Base-by-base conservation (phyloP, 2,888 invertebrate species). In the Hipparchia sbordonii region DNA sequence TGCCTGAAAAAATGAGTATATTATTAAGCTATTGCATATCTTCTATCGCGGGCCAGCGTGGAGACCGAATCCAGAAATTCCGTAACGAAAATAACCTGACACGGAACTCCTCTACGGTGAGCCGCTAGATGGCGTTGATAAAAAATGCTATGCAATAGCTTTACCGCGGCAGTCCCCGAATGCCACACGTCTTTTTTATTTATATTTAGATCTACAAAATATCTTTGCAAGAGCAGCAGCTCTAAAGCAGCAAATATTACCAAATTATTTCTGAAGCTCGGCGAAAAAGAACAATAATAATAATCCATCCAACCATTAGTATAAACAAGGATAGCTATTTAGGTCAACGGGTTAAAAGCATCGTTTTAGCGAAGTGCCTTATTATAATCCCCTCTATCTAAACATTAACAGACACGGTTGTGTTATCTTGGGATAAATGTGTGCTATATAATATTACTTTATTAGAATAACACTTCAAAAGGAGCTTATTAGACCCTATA, bases 311-410 rank as follows among this genome's bases (percentile, higher is more conserved):
- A 59, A 48, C 51, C 57, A 72, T 77, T 72, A 77, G 73, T 69
- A 73, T 71, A 74, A 76, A 75, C 67, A 75, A 74, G 75, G 75
- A 73, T 74, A 67, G 72, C 60, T 78, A 80, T 81, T 77, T 75
- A 74, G 80, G 80, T 80, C 78, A 79, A 75, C 72, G 77, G 79
- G 78, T 77, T 80, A 80, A 80, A 81, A 79, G 78, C 78, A 76
- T 72, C 76, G 72, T 73, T 76, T 76, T 77, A 77, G 73, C 68
- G 23, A 71, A 72, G 70, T 73, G 66, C 67, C 72, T 77, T 73
- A 75, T 77, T 78, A 80, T 79, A 77, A 76, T 78, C 77, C 72
- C 72, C 71, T 68, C 68, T 72, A 72, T 74, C 70, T 70, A 57
- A 67, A 74, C 70, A 74, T 70, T 74, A 72, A 23, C 70, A 74